A percentile compares a stretch with the other conserved stretches of the same genome.
Evolutionary conservation across 2,888 invertebrate genomes (phyloP).

Genomic region (Tetanocera ferruginea): DNA sequence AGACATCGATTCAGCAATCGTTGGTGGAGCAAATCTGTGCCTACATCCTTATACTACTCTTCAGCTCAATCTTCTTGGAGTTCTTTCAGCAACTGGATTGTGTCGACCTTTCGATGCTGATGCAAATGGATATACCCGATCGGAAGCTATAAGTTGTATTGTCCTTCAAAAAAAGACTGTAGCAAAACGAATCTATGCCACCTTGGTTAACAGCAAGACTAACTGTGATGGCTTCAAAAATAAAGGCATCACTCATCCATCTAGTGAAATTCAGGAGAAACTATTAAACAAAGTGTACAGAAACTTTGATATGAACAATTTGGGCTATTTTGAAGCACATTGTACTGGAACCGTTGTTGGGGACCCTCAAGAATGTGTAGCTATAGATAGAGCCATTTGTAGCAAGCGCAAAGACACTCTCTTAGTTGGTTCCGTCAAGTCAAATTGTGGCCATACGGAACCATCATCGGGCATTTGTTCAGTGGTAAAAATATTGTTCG

Average conservation of each 20-base stretch:
- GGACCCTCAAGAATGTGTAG: slow-evolving; percentile 90
- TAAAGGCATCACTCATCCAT: slow-evolving; percentile 79
- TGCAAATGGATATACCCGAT: slow-evolving; percentile 86
- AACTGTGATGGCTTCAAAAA: slow-evolving; percentile 85
- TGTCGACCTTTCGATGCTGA: slow-evolving; percentile 92
- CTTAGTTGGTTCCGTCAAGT: slow-evolving; percentile 90
- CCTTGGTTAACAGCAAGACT: slow-evolving; percentile 81
- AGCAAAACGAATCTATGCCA: slow-evolving; percentile 74
- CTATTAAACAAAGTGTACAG: slow-evolving; percentile 77
- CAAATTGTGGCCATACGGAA: slow-evolving; percentile 93
- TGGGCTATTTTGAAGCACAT: slow-evolving; percentile 88
- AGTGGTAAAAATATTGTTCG: slow-evolving; percentile 85
- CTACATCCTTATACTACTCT: slow-evolving; percentile 89
- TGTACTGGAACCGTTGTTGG: slow-evolving; percentile 86
- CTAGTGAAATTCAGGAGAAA: slow-evolving; percentile 75
- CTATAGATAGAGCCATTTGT: slow-evolving; percentile 85
- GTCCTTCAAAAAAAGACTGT: slow-evolving; percentile 75
- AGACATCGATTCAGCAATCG: slow-evolving; percentile 89
- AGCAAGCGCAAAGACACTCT: slow-evolving; percentile 80
- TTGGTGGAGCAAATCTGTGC: slow-evolving; percentile 89
- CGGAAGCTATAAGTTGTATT: slow-evolving; percentile 81
- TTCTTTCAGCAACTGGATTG: slow-evolving; percentile 85
- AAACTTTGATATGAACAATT: slow-evolving; percentile 76
- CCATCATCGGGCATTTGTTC: slow-evolving; percentile 92
- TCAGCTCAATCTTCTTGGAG: slow-evolving; percentile 85